A percentile compares a stretch with the other conserved stretches of the same genome.
phyloP scores from a whole-genome alignment of 2,888 invertebrate species.

The Gymnosoma rotundatum region DNA sequence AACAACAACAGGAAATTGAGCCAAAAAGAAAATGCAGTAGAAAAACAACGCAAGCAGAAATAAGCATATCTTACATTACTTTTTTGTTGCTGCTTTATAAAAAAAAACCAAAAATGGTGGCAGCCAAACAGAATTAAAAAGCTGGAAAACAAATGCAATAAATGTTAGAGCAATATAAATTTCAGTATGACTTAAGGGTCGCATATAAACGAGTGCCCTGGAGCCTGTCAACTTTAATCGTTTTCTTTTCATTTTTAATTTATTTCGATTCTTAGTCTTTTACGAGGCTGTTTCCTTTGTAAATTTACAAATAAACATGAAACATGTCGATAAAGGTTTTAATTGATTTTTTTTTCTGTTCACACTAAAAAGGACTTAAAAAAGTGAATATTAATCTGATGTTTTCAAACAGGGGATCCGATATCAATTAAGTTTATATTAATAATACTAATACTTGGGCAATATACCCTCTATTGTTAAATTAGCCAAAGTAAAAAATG shows the following conservation, averaged over 20 bases:
- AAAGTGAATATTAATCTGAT: no score
- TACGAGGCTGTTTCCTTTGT: not conserved
- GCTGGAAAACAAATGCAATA: conserved; percentile 43
- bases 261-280: not conserved
- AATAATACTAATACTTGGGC: no score
- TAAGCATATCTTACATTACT: conserved; percentile 25
- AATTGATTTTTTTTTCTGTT: no score
- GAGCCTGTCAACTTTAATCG: conserved; percentile 62
- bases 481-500: no score
- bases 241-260: conserved; percentile 12
- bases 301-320: no score
- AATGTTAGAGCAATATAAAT: conserved; percentile 36
- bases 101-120: not conserved
- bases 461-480: no score
- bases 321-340: no score
- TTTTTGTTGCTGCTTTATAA: conserved; percentile 11
- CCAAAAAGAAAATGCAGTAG: conserved; percentile 40
- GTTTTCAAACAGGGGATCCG: no score
- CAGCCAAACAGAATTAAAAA: conserved; percentile 37
- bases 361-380: no score
- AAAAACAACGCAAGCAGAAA: conserved; percentile 2
- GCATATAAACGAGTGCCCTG: conserved; percentile 61
- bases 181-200: conserved; percentile 66
- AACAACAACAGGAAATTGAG: conserved; percentile 69
- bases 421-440: no score